Base-by-base conservation (phyloP, 2,797 vertebrate species). In the Sebastiscus tertius region DNA sequence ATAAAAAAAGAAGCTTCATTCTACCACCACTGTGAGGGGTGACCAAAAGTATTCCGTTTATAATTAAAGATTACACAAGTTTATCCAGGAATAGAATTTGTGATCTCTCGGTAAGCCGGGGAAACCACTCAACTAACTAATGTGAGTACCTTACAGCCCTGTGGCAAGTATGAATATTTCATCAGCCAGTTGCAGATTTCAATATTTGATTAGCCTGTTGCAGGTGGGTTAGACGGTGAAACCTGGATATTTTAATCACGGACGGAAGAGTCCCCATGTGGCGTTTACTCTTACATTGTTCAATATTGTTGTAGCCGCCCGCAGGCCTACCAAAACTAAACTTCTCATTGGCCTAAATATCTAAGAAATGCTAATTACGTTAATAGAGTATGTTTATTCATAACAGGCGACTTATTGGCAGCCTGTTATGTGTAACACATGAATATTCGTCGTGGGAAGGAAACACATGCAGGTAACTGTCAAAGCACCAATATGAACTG, bases 141-240 rank as follows among this genome's bases (percentile, higher is more conserved):
- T 83, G 69, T 83, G 84, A 88, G 80, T 79, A 86, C 78, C 79
- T 87, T 62, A 79, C 77, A 73, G 82, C 86, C 90, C 87, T 42
- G 58, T 77, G 85, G 88, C 84, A 72, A 82, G 59, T 58, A 87
- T 94, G 77, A 91, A 93, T 93, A 91, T 91, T 93, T 90, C 62
- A 94, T 90, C 63, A 77, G 73, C 78, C 77, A 80, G 89, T 92
- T 91, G 87, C 84, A 80, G 80, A 81, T 83, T 84, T 94, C 39
- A 89, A 92, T 92, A 92, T 92, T 93, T 89, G 58, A 94, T 86
- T 72, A 79, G 64, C 75, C 85, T 89, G 85, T 89, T 90, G 87
- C 75, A 80, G 82, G 81, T 90, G 79, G 76, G 61, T 63, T 77
- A 18, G 36, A 46, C 64, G 66, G 78, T 66, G 49, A 80, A 82